These are phyloP conservation scores for Falco punctatus DNA, from an alignment of 2,113 vertebrate genomes.

Conservation along the genomic window DNA sequence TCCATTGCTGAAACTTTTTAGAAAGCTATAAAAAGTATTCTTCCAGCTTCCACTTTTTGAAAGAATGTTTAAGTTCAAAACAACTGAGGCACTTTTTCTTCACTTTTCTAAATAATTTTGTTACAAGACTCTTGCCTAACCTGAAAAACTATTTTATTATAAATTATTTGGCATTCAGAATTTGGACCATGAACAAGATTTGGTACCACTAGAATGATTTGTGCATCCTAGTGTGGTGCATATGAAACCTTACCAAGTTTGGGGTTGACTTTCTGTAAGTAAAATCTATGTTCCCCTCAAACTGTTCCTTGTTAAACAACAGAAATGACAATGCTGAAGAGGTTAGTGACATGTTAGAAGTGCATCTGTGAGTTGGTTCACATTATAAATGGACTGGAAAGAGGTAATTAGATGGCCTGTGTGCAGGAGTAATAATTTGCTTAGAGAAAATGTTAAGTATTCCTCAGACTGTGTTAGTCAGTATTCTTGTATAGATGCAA, in stretches of 20 bases:
- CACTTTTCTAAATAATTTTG: neutral
- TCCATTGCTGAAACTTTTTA: neutral
- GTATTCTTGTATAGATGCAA: neutral
- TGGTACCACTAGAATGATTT: fast-evolving
- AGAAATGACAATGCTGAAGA: neutral
- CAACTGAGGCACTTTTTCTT: neutral
- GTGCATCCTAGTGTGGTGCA: neutral
- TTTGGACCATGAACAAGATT: neutral
- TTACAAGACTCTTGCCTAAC: neutral
- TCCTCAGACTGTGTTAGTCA: neutral
- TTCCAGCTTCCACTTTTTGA: neutral
- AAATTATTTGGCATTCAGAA: neutral
- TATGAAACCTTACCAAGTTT: neutral
- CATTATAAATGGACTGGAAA: neutral
- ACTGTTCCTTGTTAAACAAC: neutral
- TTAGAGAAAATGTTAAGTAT: neutral
- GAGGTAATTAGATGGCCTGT: neutral
- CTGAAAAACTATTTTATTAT: neutral
- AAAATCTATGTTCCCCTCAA: neutral
- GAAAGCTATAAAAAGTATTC: neutral
- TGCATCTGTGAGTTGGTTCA: neutral
- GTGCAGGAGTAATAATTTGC: neutral
- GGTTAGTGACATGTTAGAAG: neutral
- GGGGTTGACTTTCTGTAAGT: neutral
- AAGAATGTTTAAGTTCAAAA: neutral